Base-by-base conservation (phyloP, 2,888 invertebrate species). In the Anarsia innoxiella region DNA sequence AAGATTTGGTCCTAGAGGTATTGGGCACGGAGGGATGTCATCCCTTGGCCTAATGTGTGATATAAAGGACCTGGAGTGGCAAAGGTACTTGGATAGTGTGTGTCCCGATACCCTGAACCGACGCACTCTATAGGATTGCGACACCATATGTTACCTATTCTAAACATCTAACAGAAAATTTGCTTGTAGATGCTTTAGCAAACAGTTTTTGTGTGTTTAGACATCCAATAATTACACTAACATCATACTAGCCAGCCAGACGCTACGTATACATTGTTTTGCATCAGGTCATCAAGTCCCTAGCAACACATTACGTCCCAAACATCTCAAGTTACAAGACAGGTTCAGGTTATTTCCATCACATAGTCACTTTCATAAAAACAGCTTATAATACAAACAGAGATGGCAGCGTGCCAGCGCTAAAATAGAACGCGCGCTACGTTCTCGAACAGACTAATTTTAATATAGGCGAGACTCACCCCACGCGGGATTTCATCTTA, bases 1-100 rank as follows among this genome's bases (percentile, higher is more conserved):
- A 87, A 94, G 92, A 88, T 97, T 92, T 88, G 97, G 97, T 61
- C 95, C 96, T 61, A 92, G 96, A 86, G 95, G 95, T 73, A 91
- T 96, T 86, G 96, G 96, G 70, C 95, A 94, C 84, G 93, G 95
- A 63, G 94, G 95, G 72, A 93, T 95, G 75, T 90, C 90, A 60
- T 91, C 91, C 77, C 87, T 93, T 74, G 93, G 93, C 69, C 89
- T 93, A 74, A 92, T 91, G 89, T 92, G 91, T 86, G 93, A 93
- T 88, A 89, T 93, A 85, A 91, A 86, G 88, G 93, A 93, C 85
- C 67, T 77, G 66, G 89, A 90, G 72, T 89, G 90, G 89, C 90
- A 91, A 86, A 91, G 91, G 91, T 91, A 90, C 59, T 61, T 58
- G 32, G 48, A 56, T 53, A 3, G 12, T 26, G 51, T 59, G 50